phyloP scores from a whole-genome alignment of 1,140 invertebrate genomes.

The Epicauta chinensis region DNA sequence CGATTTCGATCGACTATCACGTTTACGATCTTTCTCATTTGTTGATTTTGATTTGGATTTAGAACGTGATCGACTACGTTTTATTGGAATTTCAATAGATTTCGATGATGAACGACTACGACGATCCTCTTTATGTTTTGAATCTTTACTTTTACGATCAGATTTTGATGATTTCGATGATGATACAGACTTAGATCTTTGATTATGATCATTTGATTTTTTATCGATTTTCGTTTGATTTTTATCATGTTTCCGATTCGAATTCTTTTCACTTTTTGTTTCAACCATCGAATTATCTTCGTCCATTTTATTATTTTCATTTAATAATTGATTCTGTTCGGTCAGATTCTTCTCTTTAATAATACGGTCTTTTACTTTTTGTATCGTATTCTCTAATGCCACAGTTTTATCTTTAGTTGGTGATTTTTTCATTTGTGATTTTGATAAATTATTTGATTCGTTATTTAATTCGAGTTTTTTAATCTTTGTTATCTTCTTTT shows the following conservation, averaged over 20 bases:
- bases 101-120: constrained; percentile 2
- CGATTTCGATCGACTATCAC: constrained; percentile 2
- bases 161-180: background rate
- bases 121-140: background rate
- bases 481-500: background rate
- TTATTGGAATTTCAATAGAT: background rate
- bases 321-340: background rate
- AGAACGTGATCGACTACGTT: too few relatives aligned
- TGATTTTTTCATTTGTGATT: background rate
- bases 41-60: too few relatives aligned
- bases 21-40: background rate
- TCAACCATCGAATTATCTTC: background rate
- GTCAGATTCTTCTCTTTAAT: background rate
- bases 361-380: constrained; percentile 7
- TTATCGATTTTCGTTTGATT: background rate
- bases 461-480: too few relatives aligned
- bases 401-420: background rate
- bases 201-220: background rate
- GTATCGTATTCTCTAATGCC: constrained; percentile 6
- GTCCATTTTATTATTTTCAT: background rate
- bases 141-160: background rate
- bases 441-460: too few relatives aligned
- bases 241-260: background rate
- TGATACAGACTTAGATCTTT: constrained; percentile 1
- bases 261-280: background rate